These are phyloP conservation scores for Plotosus lineatus DNA, from an alignment of 2,113 vertebrate species.

Conservation along the genomic window DNA sequence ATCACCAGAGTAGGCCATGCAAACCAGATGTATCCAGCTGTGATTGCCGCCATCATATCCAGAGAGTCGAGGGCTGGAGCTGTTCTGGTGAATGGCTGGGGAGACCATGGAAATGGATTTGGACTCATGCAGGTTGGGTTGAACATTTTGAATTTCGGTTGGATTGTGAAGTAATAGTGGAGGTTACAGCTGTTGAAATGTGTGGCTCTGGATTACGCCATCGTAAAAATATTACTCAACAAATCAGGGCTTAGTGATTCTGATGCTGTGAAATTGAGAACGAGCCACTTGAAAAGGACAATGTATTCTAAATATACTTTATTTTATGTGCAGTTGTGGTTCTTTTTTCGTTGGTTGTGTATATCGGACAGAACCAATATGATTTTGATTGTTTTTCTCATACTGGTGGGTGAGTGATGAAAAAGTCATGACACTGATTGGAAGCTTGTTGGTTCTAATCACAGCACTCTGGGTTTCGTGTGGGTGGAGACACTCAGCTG, in stretches of 20 bases:
- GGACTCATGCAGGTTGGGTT: constrained; percentile 74
- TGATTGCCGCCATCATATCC: constrained; percentile 76
- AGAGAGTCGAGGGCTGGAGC: constrained; percentile 67
- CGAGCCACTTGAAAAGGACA: background rate
- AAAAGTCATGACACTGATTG: background rate
- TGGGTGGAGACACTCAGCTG: too few species aligned
- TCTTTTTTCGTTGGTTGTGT: background rate
- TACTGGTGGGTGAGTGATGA: background rate
- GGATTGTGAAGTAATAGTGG: too few species aligned
- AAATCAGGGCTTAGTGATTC: background rate
- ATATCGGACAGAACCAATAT: too few species aligned
- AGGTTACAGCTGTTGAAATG: too few species aligned
- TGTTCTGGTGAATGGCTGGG: constrained; percentile 60
- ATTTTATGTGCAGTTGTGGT: background rate
- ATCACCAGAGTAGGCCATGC: constrained; percentile 66
- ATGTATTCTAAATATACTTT: background rate
- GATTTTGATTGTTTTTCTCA: background rate
- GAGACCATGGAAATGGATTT: constrained; percentile 59
- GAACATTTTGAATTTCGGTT: background rate
- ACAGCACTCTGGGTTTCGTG: background rate
- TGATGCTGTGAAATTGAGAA: background rate
- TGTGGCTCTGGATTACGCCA: background rate
- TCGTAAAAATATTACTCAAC: background rate
- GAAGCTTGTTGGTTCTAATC: background rate
- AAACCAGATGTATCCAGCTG: constrained; percentile 70